Evolutionary conservation across 2,797 vertebrate species (phyloP), one percentile per base, ranked within the genome.

Genomic region (Poeciliopsis gracilis): DNA sequence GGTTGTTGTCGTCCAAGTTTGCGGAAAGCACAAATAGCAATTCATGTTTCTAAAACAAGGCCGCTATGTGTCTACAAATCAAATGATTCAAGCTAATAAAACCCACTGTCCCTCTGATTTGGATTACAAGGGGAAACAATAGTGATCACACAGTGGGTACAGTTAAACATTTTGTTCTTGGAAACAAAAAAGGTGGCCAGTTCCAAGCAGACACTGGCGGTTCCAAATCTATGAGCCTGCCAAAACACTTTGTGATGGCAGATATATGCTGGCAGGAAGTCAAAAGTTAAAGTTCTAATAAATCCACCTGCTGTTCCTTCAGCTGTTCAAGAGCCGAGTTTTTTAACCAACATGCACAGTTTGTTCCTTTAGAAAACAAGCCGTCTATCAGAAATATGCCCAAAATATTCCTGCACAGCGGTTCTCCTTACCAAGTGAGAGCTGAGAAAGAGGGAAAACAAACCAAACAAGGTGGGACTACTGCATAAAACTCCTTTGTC

Each of bases 231-330:
- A 46, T 23, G 16, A 41, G 43, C 33, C 46, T 71, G 63, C 49
- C 78, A 55, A 45, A 75, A 38, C 23, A 23, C 46, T 80, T 75
- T 69, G 63, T 59, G 51, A 57, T 41, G 43, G n/a, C 51, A 36
- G 41, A 75, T 67, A 75, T 67, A 55, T 8, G 18, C 41, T 76
- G 79, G 55, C 43, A 63, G n/a, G 45, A 30, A 45, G 49, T 81
- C 74, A 66, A 72, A 53, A 76, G 79, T 51, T 63, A 28, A 76
- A 72, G 13, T 80, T 76, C 74, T 63, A 81, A 63, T 63, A 76
- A 76, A 76, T 63, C 57, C 79, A 81, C 69, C 69, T 66, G 74
- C 79, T 81, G 79, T 51, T 72, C 13, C 18, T 53, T 76, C 45
- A 76, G 74, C 67, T 72, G 74, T 11, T 70, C 47, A 18, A 43